Conservation (phyloP, 2,888 invertebrate genomes). For the Mylabris sibirica region DNA sequence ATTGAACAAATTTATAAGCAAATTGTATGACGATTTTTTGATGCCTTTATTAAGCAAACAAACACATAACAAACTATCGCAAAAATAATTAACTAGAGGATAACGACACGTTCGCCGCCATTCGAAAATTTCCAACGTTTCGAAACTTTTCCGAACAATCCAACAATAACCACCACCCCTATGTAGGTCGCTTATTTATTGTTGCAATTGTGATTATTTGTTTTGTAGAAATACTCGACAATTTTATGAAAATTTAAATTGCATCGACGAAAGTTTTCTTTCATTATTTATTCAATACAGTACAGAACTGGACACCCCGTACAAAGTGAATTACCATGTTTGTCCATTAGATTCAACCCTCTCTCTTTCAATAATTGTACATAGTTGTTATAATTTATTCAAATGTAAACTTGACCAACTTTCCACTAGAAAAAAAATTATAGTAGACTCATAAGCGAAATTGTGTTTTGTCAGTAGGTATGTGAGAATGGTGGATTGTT, state of each 20-base stretch:
- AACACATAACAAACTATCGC: conserved; percentile 30
- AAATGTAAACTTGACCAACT: conserved; percentile 5
- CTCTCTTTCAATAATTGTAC: background rate
- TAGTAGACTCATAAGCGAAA: background rate
- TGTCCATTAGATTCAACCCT: conserved; percentile 5
- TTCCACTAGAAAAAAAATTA: background rate
- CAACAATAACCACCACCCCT: background rate
- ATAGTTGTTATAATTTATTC: background rate
- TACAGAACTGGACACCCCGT: background rate
- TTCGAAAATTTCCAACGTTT: background rate
- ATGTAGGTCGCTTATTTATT: no score
- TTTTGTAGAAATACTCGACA: background rate
- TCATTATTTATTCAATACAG: background rate
- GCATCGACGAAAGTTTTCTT: background rate
- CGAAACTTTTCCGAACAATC: background rate
- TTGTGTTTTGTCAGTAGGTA: background rate
- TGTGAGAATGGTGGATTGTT: conserved; percentile 7
- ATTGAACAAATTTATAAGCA: conserved; percentile 53
- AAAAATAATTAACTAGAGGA: conserved; percentile 36
- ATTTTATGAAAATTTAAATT: background rate
- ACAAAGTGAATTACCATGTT: conserved; percentile 9
- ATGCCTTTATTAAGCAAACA: conserved; percentile 50
- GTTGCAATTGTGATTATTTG: background rate
- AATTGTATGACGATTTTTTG: conserved; percentile 47
- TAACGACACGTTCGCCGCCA: conserved; percentile 23